A percentile compares a stretch with the other conserved stretches of the same genome.
phyloP scores from a whole-genome alignment of 2,113 vertebrate species.

The Toxostoma redivivum region DNA sequence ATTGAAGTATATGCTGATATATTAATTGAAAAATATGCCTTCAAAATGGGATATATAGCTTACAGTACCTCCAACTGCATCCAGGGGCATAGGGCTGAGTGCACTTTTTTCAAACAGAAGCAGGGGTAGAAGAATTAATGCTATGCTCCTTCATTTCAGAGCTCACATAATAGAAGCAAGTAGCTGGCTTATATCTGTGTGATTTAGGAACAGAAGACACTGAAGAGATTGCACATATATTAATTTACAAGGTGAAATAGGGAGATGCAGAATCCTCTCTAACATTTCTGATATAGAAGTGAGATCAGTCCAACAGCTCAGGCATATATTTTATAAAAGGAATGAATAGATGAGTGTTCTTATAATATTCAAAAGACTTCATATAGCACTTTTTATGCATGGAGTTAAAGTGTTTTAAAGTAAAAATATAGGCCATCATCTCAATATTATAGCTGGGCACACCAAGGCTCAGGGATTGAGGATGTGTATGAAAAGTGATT shows the following conservation, averaged over 20 bases:
- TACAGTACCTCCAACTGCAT: background rate
- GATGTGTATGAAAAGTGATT: background rate
- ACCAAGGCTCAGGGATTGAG: background rate
- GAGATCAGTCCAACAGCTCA: background rate
- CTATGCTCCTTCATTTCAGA: background rate
- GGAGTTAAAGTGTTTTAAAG: constrained; percentile 14
- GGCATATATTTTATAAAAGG: background rate
- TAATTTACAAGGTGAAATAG: constrained; percentile 14
- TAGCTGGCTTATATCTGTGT: background rate
- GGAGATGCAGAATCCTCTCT: background rate
- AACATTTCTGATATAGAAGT: background rate
- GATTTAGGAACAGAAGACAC: constrained; percentile 2
- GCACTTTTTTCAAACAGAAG: background rate
- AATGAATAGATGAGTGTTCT: background rate
- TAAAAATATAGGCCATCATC: background rate
- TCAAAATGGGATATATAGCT: background rate
- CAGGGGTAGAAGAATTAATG: background rate
- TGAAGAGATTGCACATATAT: background rate
- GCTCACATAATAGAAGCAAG: background rate
- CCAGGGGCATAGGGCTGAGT: background rate
- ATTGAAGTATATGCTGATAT: background rate
- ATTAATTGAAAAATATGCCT: background rate
- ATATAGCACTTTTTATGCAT: background rate
- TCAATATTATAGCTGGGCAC: background rate
- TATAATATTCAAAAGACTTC: constrained; percentile 4